These are phyloP conservation scores for Zaprionus nigranus DNA, from an alignment of 1,140 invertebrate genomes.

Conservation along the genomic window DNA sequence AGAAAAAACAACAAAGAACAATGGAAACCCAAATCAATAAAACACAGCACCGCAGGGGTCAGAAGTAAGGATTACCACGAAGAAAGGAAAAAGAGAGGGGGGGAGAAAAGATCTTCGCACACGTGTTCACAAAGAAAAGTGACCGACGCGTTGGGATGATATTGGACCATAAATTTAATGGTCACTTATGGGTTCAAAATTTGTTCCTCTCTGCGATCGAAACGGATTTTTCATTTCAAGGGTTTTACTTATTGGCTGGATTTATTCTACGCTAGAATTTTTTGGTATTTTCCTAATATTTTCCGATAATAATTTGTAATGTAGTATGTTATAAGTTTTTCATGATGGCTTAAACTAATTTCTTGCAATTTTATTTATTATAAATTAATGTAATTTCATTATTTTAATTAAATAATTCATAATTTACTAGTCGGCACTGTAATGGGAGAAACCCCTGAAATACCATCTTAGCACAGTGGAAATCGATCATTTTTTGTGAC, in stretches of 20 bases:
- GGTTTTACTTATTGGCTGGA: slow-evolving; percentile 7
- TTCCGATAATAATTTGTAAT: no score
- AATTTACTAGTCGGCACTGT: slow-evolving; percentile 13
- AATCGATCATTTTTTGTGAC: slow-evolving; percentile 22
- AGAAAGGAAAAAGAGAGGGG: slow-evolving; percentile 32
- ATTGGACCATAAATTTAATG: slow-evolving; percentile 52
- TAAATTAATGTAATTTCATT: background rate
- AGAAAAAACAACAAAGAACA: slow-evolving; percentile 40
- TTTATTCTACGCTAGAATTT: background rate
- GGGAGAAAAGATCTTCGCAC: slow-evolving; percentile 62
- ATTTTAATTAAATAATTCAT: background rate
- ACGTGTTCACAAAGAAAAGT: slow-evolving; percentile 79
- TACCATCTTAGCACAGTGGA: background rate
- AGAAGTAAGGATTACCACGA: slow-evolving; percentile 46
- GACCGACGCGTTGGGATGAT: slow-evolving; percentile 53
- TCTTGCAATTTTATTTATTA: background rate
- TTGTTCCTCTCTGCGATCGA: slow-evolving; percentile 44
- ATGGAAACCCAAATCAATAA: slow-evolving; percentile 75
- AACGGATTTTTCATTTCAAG: slow-evolving; percentile 8
- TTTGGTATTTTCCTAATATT: background rate
- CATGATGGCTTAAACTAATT: background rate
- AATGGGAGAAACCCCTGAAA: background rate
- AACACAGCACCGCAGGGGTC: slow-evolving; percentile 71
- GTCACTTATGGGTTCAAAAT: slow-evolving; percentile 62
- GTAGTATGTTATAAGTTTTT: background rate